These are phyloP conservation scores for Butastur rufipennis DNA, from an alignment of 2,113 vertebrate species.

Conservation along the genomic window DNA sequence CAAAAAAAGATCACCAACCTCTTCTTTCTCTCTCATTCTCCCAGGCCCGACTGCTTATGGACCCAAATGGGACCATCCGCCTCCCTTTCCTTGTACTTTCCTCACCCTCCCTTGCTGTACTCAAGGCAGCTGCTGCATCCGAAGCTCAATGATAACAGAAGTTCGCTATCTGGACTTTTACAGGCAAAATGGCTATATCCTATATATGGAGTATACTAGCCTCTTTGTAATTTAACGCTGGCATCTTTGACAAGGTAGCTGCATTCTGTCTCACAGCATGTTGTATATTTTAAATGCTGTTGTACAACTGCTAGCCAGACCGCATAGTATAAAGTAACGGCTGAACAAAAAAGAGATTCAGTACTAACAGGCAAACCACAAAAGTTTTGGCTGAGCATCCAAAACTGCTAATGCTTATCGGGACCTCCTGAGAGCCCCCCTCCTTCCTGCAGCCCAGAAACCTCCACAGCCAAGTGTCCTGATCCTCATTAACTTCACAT, in stretches of 20 bases:
- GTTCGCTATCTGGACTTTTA: not conserved
- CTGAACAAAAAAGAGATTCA: constrained; percentile 63
- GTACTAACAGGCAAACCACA: constrained; percentile 57
- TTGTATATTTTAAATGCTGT: constrained; percentile 68
- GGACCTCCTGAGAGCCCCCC: constrained; percentile 34
- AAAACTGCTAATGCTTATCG: constrained; percentile 57
- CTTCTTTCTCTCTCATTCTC: not conserved
- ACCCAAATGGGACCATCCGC: not conserved
- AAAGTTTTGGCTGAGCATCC: constrained; percentile 57
- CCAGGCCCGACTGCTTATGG: not conserved
- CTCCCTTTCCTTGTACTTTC: not conserved
- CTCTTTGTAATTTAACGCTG: constrained; percentile 62
- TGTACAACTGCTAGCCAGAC: constrained; percentile 64
- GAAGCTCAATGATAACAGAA: not conserved
- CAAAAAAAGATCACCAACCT: not conserved
- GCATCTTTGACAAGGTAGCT: constrained; percentile 66
- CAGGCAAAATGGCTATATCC: constrained; percentile 12
- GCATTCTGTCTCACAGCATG: constrained; percentile 67
- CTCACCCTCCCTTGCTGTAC: not conserved
- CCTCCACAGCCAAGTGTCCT: constrained; percentile 18
- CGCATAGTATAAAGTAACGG: constrained; percentile 61
- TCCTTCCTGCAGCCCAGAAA: constrained; percentile 43
- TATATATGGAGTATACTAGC: not conserved
- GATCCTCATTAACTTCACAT: constrained; percentile 57
- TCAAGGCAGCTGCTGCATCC: not conserved